Evolutionary conservation across 2,113 vertebrate genomes (phyloP).

Genomic region (Ramphastos sulfuratus): DNA sequence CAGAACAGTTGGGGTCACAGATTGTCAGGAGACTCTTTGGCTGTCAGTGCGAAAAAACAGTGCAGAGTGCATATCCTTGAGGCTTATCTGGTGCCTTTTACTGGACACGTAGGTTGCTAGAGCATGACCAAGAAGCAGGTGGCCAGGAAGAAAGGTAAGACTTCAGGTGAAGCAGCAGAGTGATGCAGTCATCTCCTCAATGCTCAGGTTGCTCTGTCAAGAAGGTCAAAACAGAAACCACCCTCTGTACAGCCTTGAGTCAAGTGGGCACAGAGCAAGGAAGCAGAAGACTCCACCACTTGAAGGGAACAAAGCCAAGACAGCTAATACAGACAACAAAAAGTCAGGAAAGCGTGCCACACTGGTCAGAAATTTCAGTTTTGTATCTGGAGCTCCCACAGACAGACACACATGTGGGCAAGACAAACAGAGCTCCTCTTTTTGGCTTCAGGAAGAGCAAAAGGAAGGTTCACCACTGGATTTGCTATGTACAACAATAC

Average conservation of each 20-base stretch:
- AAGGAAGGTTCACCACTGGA: neutral
- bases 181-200: neutral
- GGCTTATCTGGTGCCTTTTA: neutral
- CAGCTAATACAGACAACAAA: neutral
- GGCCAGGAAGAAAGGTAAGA: neutral
- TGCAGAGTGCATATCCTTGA: neutral
- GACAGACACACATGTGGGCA: neutral
- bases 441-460: conserved; percentile 47
- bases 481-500: conserved; percentile 35
- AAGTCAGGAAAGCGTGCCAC: neutral
- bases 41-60: neutral
- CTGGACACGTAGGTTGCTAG: neutral
- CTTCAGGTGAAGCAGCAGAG: neutral
- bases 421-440: neutral
- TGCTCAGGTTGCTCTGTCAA: neutral
- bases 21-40: conserved; percentile 60
- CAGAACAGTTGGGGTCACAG: conserved; percentile 27
- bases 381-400: neutral
- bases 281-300: neutral
- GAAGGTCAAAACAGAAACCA: neutral
- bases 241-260: neutral
- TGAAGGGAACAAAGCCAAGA: neutral
- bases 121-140: neutral
- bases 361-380: neutral
- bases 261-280: neutral